Percentiles rank a stretch among this genome's conserved stretches.
Evolutionary conservation across 2,797 vertebrate genomes (phyloP).

Genomic region (Tragelaphus oryx): DNA sequence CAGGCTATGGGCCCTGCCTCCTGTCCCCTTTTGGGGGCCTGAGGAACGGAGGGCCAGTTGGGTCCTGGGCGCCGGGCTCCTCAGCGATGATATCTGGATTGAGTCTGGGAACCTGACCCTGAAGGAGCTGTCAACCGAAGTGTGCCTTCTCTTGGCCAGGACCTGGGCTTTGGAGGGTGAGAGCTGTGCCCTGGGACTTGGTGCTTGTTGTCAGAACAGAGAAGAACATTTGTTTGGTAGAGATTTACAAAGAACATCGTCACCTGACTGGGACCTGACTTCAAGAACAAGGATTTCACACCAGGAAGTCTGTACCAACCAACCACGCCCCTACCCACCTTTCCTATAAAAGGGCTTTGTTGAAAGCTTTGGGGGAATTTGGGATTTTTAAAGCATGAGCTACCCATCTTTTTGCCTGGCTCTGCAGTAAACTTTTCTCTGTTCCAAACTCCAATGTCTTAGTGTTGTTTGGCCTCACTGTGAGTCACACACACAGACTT

Average conservation of each 20-base stretch:
- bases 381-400: not conserved
- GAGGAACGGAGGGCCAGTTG: not conserved
- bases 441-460: not conserved
- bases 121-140: not conserved
- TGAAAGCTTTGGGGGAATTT: not conserved
- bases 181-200: not conserved
- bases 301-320: not conserved
- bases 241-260: not conserved
- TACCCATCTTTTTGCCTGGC: not conserved
- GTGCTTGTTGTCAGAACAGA: not conserved
- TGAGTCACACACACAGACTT: not conserved
- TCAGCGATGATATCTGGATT: not conserved
- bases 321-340: not conserved
- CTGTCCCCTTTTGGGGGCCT: not conserved
- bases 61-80: not conserved
- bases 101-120: not conserved
- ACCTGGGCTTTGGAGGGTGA: not conserved
- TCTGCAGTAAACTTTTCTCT: not conserved
- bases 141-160: not conserved
- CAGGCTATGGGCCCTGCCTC: not conserved
- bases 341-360: not conserved
- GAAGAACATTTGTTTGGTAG: not conserved
- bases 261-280: not conserved
- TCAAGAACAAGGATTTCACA: not conserved
- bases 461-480: not conserved